phyloP scores from a whole-genome alignment of 92 coral and sea anemone species.

The Micromussa lordhowensis region DNA sequence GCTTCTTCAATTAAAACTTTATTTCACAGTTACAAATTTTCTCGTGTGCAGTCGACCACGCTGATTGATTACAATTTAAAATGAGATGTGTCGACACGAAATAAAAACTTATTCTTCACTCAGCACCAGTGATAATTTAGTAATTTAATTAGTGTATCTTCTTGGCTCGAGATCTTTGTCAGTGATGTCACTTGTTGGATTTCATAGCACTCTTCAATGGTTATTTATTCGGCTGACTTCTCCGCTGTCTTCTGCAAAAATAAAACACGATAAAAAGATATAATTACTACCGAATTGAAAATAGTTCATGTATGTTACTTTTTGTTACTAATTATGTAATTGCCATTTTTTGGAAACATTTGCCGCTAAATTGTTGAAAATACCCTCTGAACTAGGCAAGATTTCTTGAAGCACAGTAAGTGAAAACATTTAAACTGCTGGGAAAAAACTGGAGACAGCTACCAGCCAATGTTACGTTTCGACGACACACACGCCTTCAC shows the following conservation, averaged over 20 bases:
- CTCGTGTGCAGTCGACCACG: not conserved
- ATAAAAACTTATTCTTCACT: not conserved
- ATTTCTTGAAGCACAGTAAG: no score
- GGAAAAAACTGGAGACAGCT: not conserved
- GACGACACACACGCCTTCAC: no score
- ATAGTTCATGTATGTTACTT: not conserved
- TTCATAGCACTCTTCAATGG: not conserved
- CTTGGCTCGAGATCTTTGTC: not conserved
- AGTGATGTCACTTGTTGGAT: not conserved
- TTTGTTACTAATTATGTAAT: not conserved
- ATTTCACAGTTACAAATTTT: not conserved
- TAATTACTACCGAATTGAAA: not conserved
- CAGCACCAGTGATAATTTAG: not conserved
- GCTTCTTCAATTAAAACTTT: not conserved
- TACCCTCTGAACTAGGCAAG: not conserved
- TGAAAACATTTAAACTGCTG: no score
- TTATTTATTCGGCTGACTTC: conserved; percentile 6
- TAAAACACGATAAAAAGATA: no score
- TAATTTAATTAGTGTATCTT: not conserved
- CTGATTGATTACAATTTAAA: not conserved
- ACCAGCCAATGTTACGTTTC: not conserved
- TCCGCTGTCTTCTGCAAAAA: conserved; percentile 10
- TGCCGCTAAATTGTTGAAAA: not conserved
- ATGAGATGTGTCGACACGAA: not conserved
- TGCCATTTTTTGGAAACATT: not conserved